These are phyloP conservation scores for Tridacna crocea DNA, from an alignment of 2,888 invertebrate species.

Conservation along the genomic window DNA sequence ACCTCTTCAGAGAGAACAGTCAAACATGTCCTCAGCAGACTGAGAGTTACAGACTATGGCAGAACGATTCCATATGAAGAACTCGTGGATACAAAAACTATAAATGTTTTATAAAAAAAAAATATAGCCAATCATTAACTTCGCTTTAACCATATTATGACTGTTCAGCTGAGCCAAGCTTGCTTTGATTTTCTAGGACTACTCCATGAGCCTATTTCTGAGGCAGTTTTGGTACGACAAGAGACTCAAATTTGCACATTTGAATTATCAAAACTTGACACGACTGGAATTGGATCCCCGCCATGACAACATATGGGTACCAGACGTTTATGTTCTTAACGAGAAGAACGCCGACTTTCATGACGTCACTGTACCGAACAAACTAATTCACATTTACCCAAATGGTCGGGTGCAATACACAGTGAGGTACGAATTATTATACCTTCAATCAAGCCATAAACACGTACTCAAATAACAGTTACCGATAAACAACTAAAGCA, in stretches of 20 bases:
- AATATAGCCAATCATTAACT: no score
- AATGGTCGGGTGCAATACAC: constrained; percentile 26
- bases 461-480: no score
- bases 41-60: no score
- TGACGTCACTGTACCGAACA: constrained; percentile 29
- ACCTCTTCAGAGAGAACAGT: no score
- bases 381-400: constrained; percentile 29
- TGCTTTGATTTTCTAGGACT: constrained; percentile 64
- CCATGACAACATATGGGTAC: constrained; percentile 29
- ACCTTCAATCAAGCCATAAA: no score
- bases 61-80: no score
- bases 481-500: no score
- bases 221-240: constrained; percentile 74
- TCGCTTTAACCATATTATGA: no score
- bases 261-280: constrained; percentile 28
- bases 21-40: no score
- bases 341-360: constrained; percentile 30
- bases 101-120: no score
- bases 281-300: constrained; percentile 33
- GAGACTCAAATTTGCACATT: constrained; percentile 62
- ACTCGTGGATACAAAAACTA: no score
- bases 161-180: no score
- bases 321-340: constrained; percentile 26
- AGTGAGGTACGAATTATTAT: neutral
- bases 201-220: constrained; percentile 72